Evolutionary conservation across 2,888 invertebrate genomes (phyloP).

Genomic region (Eudasyphora cyanicolor): DNA sequence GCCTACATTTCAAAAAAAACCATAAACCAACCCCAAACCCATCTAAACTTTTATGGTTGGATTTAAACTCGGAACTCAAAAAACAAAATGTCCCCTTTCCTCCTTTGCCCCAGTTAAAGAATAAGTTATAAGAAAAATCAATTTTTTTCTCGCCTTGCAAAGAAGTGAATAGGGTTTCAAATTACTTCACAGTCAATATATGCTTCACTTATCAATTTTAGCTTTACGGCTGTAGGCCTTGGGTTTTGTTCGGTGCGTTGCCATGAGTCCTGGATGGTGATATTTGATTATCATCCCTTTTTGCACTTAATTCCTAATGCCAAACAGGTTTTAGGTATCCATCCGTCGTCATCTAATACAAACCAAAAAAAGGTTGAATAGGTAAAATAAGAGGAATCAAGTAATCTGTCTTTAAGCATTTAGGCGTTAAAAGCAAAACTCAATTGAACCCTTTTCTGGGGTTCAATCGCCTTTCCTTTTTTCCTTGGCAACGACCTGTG

Average conservation of each 20-base stretch:
- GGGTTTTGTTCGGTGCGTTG: neutral
- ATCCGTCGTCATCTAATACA: too few species aligned
- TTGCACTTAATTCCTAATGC: constrained; percentile 39
- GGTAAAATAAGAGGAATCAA: constrained; percentile 1
- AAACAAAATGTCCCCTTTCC: neutral
- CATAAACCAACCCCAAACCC: neutral
- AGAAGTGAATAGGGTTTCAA: neutral
- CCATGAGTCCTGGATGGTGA: neutral
- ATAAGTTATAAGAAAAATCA: neutral
- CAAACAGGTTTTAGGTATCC: constrained; percentile 32
- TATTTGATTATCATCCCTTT: constrained; percentile 27
- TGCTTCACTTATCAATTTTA: constrained; percentile 4
- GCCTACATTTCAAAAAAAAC: neutral
- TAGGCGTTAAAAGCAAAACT: constrained; percentile 39
- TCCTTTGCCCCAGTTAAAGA: neutral
- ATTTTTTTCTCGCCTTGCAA: neutral
- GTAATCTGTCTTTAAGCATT: constrained; percentile 39
- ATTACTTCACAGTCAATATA: constrained; percentile 27
- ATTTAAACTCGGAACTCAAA: neutral
- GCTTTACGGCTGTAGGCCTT: neutral
- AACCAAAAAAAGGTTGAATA: neutral
- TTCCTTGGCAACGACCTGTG: neutral
- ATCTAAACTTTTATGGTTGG: too few species aligned
- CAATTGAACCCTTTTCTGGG: constrained; percentile 46
- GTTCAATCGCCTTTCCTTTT: neutral